phyloP scores from a whole-genome alignment of 1,140 invertebrate genomes.

The Drosophila melanica region DNA sequence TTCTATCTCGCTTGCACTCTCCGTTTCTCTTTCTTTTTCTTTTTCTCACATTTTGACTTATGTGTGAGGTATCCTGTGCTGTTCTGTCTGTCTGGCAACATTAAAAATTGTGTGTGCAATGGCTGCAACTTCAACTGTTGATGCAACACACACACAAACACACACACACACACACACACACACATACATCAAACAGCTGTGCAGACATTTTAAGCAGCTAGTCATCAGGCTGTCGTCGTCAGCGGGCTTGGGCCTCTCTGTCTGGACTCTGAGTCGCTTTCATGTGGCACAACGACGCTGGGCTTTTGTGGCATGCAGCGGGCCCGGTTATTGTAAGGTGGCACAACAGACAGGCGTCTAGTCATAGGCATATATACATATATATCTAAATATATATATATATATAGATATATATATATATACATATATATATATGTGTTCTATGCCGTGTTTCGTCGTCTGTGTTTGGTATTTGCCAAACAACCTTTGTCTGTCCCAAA shows the following conservation, averaged over 20 bases:
- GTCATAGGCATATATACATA: constrained; percentile 33
- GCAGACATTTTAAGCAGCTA: constrained; percentile 79
- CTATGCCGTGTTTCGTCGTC: constrained; percentile 8
- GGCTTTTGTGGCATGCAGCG: background rate
- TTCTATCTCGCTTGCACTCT: background rate
- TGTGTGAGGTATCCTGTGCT: background rate
- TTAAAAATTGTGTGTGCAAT: constrained; percentile 47
- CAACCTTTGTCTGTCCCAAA: constrained; percentile 43
- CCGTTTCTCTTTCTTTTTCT: constrained; percentile 44
- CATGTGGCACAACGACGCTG: constrained; percentile 7
- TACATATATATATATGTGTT: background rate
- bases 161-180: constrained; percentile 19
- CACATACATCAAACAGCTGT: constrained; percentile 64
- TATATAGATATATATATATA: background rate
- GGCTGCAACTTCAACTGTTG: constrained; percentile 69
- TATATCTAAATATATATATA: too few relatives aligned
- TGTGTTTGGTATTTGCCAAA: constrained; percentile 45
- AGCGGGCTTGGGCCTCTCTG: constrained; percentile 10
- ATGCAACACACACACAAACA: constrained; percentile 56
- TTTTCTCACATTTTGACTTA: constrained; percentile 3
- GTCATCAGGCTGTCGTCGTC: constrained; percentile 58
- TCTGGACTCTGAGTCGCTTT: constrained; percentile 29
- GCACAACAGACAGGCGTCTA: constrained; percentile 42
- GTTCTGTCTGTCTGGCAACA: constrained; percentile 34
- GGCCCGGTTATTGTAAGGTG: constrained; percentile 20